phyloP scores from a whole-genome alignment of 2,797 vertebrate species.

The Thripadectes ignobilis region DNA sequence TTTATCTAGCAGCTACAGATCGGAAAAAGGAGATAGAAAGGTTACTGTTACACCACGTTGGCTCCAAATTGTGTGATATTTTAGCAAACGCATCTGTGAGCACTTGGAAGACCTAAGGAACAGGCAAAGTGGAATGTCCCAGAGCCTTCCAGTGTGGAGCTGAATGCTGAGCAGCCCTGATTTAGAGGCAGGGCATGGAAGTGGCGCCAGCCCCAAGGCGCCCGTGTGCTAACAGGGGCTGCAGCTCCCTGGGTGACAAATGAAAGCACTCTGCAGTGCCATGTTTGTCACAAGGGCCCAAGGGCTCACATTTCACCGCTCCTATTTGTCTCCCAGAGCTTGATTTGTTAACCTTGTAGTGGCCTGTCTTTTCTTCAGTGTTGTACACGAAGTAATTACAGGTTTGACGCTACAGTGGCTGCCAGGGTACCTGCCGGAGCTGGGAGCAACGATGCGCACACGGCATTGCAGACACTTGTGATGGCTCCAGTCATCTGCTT shows the following conservation, averaged over 20 bases:
- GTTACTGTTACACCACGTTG: not conserved
- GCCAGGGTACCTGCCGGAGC: not conserved
- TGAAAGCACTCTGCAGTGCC: not conserved
- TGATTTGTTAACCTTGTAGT: not conserved
- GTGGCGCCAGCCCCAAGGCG: not conserved
- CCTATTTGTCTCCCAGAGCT: not conserved
- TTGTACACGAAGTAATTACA: not conserved
- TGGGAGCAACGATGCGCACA: not conserved
- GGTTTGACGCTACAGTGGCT: not conserved
- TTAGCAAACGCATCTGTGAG: not conserved
- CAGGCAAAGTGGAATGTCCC: not conserved
- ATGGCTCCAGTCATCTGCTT: not conserved
- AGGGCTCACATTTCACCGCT: not conserved
- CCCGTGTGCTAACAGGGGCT: not conserved
- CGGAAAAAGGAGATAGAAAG: not conserved
- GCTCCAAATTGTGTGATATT: not conserved
- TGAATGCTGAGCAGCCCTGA: not conserved
- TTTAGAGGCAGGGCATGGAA: not conserved
- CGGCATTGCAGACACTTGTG: not conserved
- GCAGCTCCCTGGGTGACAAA: not conserved
- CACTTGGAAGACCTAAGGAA: not conserved
- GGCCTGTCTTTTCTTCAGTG: not conserved
- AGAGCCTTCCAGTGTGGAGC: not conserved
- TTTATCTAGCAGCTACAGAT: not conserved
- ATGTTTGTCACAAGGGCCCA: not conserved